Evolutionary conservation across 1,140 invertebrate genomes (phyloP), one percentile per base, ranked within the genome.

Genomic region (Physella acuta): DNA sequence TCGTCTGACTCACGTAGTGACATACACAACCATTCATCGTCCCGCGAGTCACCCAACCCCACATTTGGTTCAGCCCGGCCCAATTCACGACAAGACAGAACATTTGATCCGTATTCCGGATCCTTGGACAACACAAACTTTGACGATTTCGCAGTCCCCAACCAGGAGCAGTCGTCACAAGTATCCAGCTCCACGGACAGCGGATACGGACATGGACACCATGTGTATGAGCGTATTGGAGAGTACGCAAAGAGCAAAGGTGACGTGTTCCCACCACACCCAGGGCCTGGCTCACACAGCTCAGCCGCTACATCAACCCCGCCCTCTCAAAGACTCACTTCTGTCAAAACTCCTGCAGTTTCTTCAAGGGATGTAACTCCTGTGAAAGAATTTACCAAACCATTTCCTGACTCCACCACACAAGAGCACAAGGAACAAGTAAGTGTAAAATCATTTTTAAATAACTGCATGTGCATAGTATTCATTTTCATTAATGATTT

Each of bases 121-220:
- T 16, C 51, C n/a, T 37, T 67, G 44, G 64, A 56, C 14, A 31
- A 14, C 5, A 26, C 49, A 2, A 66, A 68, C 1, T 81, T 77
- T 72, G 80, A 83, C 30, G 82, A 84, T 53, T 72, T 81, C 28
- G 77, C 76, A 5, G 80, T 75, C 24, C 11, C 64, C 3, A 68
- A 68, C 39, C 73, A 68, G n/a, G 80, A 83, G 36, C 81, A 81
- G 1, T 67, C 74, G 0, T 82, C 82, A 14, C 81, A 82, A 51
- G 78, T 82, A 24, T 82, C 82, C 11, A 83, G 82, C 70, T 83
- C 81, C 11, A 79, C 81, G 53, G 82, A 84, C 60, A 83, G 81
- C 74, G 81, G 82, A 17, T 83, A 82, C 66, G 75, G 74, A 4
- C 79, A 78, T 59, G 73, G 79, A 11, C 77, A 79, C 58, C 77